Conservation (phyloP, 1,140 invertebrate species). For the Trachymyrmex septentrionalis region DNA sequence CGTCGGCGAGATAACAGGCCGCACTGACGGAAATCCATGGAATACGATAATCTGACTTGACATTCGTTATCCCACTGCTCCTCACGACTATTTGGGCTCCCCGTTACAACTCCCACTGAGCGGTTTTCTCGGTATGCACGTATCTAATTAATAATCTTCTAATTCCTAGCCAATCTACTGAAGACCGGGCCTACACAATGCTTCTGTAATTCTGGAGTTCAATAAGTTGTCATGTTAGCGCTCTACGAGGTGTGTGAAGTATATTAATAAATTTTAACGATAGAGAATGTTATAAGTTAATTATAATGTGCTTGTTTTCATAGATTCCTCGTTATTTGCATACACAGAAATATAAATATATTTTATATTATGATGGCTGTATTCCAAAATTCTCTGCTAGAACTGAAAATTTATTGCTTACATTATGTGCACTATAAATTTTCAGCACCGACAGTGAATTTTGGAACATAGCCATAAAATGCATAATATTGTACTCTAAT, state of each 20-base stretch:
- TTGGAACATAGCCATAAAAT: neutral
- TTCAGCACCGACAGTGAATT: no score
- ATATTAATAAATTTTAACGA: neutral
- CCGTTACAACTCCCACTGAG: conserved; percentile 36
- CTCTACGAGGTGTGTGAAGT: neutral
- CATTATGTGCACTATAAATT: no score
- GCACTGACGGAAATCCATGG: conserved; percentile 67
- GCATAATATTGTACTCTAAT: neutral
- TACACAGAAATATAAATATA: neutral
- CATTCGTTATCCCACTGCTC: conserved; percentile 63
- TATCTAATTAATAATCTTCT: conserved; percentile 73
- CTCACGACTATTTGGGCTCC: conserved; percentile 1
- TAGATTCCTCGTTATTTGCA: neutral
- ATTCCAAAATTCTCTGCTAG: no score
- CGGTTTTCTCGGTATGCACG: conserved; percentile 31
- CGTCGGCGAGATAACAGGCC: conserved; percentile 66
- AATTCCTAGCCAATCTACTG: conserved; percentile 66
- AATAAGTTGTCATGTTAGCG: conserved; percentile 58
- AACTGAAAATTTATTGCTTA: no score
- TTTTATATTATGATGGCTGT: neutral
- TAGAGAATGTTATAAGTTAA: neutral
- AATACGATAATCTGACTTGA: conserved; percentile 69
- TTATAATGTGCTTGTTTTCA: neutral
- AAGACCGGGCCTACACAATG: neutral
- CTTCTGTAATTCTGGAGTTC: conserved; percentile 50